Conservation (phyloP, 2,113 vertebrate genomes). For the Cheirogaleus medius region DNA sequence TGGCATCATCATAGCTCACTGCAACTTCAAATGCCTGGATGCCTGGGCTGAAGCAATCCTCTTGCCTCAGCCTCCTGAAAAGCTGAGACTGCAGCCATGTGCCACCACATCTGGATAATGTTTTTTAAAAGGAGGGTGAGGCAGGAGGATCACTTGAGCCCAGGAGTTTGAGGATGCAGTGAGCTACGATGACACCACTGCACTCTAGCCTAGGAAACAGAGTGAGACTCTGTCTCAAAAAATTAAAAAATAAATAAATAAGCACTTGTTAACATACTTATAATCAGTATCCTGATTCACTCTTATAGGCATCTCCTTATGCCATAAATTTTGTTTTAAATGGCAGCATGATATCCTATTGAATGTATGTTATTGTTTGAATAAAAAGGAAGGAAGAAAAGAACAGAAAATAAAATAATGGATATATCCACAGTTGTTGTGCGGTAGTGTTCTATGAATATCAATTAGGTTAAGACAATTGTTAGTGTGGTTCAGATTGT, state of each 20-base stretch:
- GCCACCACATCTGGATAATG: too few species aligned
- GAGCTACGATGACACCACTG: too few species aligned
- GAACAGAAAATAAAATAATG: not conserved
- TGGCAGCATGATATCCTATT: not conserved
- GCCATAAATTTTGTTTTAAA: not conserved
- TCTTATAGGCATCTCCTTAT: not conserved
- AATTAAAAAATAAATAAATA: not conserved
- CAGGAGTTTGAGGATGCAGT: not conserved
- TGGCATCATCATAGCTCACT: too few species aligned
- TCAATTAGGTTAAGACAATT: not conserved
- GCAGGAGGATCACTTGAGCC: too few species aligned
- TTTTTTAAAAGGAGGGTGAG: too few species aligned
- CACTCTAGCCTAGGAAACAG: too few species aligned
- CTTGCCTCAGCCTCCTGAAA: too few species aligned
- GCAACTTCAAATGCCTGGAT: too few species aligned
- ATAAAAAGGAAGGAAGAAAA: not conserved
- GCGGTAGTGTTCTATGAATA: not conserved
- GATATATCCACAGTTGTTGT: not conserved
- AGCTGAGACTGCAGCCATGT: too few species aligned
- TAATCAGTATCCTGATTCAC: not conserved
- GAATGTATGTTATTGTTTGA: not conserved
- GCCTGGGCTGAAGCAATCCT: too few species aligned
- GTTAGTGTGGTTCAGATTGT: not conserved
- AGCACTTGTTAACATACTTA: not conserved
- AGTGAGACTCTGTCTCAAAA: not conserved